Evolutionary conservation across 2,888 invertebrate species (phyloP), one percentile per base, ranked within the genome.

Genomic region (Magallana nippona): DNA sequence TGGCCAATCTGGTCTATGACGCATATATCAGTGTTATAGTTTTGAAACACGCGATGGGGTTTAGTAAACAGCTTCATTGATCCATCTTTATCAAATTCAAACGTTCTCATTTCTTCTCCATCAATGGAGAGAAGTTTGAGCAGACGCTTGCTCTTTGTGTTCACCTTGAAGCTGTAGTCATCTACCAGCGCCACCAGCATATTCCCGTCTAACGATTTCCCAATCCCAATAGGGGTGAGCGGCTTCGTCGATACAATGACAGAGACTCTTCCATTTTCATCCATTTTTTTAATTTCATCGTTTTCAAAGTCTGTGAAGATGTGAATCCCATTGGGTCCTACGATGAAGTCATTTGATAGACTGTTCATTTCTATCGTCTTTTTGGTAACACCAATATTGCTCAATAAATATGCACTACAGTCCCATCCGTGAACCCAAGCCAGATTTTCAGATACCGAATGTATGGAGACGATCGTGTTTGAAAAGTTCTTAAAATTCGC

Each of bases 41-140:
- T 79, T 17, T 79, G 79, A 15, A 57, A 57, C 15, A 57, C 79
- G 8, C 79, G 17, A 79, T 79, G 57, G 11, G 79, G 79, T 56
- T 57, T 79, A 10, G 79, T 79, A 27, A 79, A 79, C 15, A 79
- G 79, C 22, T 27, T 57, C 15, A 19, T 57, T n/a, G 56, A 11
- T 2, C 56, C 55, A 22, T 79, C 79, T 79, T n/a, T 55, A 27
- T 79, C 79, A 79, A 79, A 57, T 79, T 56, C 56, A 79, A 57
- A 79, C 10, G 56, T 57, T 19, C 15, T 55, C 57, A 19, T 15
- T 22, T 57, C 56, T 11, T 79, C 56, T 2, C 79, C 79, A 17
- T 19, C 17, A 79, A 17, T 10, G 27, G 55, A 56, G 56, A 79
- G 55, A 13, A 56, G 19, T 13, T 57, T 55, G 56, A 79, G 19